Evolutionary conservation across 2,888 invertebrate species (phyloP), one percentile per base, ranked within the genome.

Genomic region (Andrena dorsata): DNA sequence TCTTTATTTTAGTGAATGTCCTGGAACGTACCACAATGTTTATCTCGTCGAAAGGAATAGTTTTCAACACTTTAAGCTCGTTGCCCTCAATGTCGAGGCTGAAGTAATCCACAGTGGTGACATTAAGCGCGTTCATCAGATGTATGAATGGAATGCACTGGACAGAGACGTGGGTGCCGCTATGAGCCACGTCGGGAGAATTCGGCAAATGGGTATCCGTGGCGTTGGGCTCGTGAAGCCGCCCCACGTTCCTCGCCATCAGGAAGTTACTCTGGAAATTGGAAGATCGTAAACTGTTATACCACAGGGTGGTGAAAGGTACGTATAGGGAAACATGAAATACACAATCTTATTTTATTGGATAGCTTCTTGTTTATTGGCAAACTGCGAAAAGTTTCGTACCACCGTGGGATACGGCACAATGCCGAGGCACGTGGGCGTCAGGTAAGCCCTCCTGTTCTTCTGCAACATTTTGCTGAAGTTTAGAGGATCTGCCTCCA

Each of bases 21-120:
- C 4, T 16, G 13, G 41, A 8, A 73, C 13, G 8, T 86, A 93
- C 94, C 90, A 93, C 93, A 53, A 95, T 95, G 80, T 95, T 92
- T 8, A 95, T 90, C 72, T 92, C 92, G 61, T 95, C 93, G 86
- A 94, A 95, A 8, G 95, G 95, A 85, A 95, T 94, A 1, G 95
- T 95, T 86, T 94, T 92, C 20, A 95, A 90, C 16, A 95, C 94
- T 7, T 94, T 93, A 23, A 95, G 90, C 89, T 95, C 95, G 56
- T 93, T 92, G 1, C 95, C 95, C 86, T 95, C 95, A 13, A 95
- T 94, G 85, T 95, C 95, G 28, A 95, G 92, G 86, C 95, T 95
- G 84, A 95, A 94, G 88, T 95, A 95, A 90, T 95, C 95, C 4
- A 95, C 91, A 0, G 92, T 91, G n/a, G 94, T 94, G 30, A 93